phyloP scores from a whole-genome alignment of 2,113 vertebrate genomes.

The Ranitomeya imitator region DNA sequence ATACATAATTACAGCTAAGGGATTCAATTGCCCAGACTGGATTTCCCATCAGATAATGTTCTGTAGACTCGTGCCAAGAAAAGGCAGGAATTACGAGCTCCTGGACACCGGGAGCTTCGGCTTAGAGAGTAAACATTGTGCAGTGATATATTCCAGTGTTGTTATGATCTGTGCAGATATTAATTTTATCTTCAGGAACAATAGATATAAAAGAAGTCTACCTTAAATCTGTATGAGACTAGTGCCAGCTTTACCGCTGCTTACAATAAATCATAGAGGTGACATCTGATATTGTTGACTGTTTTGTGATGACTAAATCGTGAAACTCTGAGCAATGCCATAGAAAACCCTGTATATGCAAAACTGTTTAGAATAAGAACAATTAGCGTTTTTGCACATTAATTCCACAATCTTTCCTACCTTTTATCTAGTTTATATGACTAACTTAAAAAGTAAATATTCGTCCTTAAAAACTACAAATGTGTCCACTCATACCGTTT shows the following conservation, averaged over 20 bases:
- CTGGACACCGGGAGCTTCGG: not conserved
- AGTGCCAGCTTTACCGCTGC: not conserved
- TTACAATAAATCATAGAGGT: not conserved
- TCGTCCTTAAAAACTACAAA: not conserved
- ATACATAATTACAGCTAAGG: conserved; percentile 26
- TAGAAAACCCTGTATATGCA: not conserved
- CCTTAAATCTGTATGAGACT: not conserved
- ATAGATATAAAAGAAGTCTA: not conserved
- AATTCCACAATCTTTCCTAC: not conserved
- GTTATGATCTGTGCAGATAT: conserved; percentile 6
- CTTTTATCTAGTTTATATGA: not conserved
- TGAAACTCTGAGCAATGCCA: not conserved
- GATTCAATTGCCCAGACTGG: conserved; percentile 15
- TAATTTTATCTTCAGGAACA: not conserved
- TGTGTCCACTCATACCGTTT: too few relatives aligned
- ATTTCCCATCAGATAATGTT: conserved; percentile 28
- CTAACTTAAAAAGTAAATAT: not conserved
- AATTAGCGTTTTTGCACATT: not conserved
- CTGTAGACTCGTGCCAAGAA: conserved; percentile 12
- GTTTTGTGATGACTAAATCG: not conserved
- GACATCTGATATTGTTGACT: not conserved
- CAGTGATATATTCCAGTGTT: conserved; percentile 7
- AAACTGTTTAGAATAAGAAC: not conserved
- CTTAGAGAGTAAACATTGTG: conserved; percentile 9
- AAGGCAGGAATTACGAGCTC: conserved; percentile 20